These are phyloP conservation scores for Macroglossus sobrinus DNA, from an alignment of 2,113 vertebrate species.

Conservation along the genomic window DNA sequence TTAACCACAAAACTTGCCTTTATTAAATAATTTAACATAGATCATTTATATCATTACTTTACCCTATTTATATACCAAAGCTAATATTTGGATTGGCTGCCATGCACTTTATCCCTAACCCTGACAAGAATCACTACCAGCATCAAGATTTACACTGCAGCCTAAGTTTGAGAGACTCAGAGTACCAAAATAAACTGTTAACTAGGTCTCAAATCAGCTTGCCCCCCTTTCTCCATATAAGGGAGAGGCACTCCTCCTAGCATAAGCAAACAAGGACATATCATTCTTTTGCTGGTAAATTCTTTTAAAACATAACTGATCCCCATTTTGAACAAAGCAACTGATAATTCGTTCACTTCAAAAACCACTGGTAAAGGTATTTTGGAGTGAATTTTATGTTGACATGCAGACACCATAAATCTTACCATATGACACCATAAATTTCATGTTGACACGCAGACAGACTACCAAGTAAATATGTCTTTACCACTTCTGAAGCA, in stretches of 20 bases:
- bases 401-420: too few species aligned
- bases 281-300: not conserved
- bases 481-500: not conserved
- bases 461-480: not conserved
- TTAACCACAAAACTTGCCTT: not conserved
- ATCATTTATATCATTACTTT: not conserved
- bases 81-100: not conserved
- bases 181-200: not conserved
- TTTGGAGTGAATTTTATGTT: not conserved
- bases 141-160: not conserved
- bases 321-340: not conserved
- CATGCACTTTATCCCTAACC: not conserved
- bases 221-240: not conserved
- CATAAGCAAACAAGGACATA: not conserved
- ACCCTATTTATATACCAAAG: not conserved
- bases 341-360: not conserved
- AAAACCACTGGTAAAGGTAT: not conserved
- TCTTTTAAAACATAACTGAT: not conserved
- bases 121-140: not conserved
- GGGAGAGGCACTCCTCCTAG: not conserved
- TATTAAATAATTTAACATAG: slow-evolving; percentile 7
- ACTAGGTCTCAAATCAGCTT: not conserved
- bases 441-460: too few species aligned
- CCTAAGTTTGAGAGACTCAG: not conserved
- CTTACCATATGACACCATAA: too few species aligned